A percentile compares a stretch with the other conserved stretches of the same genome.
phyloP scores from a whole-genome alignment of 2,888 invertebrate genomes.

The Elmis aenea region DNA sequence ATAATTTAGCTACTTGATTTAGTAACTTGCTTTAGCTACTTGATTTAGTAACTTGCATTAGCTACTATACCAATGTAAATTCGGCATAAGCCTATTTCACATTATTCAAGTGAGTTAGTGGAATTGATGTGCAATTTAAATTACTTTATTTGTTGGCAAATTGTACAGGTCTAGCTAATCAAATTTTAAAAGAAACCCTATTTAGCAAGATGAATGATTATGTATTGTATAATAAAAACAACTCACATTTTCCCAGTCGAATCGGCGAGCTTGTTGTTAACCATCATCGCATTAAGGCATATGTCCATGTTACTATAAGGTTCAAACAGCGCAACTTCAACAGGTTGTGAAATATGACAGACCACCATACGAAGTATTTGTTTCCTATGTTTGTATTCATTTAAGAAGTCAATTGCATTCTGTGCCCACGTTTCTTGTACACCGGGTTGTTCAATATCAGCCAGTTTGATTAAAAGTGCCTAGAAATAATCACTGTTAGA shows the following conservation, averaged over 20 bases:
- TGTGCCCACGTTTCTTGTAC: constrained; percentile 40
- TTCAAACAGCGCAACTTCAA: constrained; percentile 46
- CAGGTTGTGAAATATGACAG: constrained; percentile 29
- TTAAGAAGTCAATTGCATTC: constrained; percentile 40
- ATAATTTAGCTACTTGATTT: too few species aligned
- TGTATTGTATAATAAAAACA: too few species aligned
- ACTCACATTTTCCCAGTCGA: constrained; percentile 51
- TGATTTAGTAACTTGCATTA: too few species aligned
- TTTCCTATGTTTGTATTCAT: constrained; percentile 37
- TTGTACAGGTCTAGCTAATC: too few species aligned
- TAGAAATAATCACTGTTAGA: constrained; percentile 32
- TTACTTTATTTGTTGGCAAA: too few species aligned
- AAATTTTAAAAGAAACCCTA: too few species aligned
- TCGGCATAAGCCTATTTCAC: too few species aligned
- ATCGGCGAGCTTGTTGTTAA: constrained; percentile 47
- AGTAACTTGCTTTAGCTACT: too few species aligned
- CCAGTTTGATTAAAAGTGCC: constrained; percentile 45
- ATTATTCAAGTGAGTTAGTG: too few species aligned
- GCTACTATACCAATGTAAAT: too few species aligned
- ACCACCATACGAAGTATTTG: constrained; percentile 43
- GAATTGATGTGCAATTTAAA: too few species aligned
- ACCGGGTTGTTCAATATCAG: constrained; percentile 46
- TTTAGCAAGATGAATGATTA: too few species aligned
- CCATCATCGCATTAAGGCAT: constrained; percentile 53
- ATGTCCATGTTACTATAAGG: constrained; percentile 36